phyloP scores from a whole-genome alignment of 2,888 invertebrate species.

The Lycaena phlaeas region DNA sequence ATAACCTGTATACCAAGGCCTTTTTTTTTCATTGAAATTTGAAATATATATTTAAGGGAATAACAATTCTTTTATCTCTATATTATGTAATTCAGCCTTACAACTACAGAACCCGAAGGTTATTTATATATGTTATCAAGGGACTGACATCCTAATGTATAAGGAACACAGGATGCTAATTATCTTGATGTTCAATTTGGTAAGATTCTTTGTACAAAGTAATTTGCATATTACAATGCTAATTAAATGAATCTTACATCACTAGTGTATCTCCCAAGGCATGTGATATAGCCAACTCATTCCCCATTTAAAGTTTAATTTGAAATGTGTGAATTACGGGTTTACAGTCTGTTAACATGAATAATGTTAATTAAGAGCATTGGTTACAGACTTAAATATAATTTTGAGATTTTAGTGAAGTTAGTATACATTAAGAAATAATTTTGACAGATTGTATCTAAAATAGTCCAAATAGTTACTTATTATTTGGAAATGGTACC shows the following conservation, averaged over 20 bases:
- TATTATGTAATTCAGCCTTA: too few species aligned
- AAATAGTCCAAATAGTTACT: too few species aligned
- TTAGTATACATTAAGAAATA: too few species aligned
- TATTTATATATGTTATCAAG: conserved; percentile 44
- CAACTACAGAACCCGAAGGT: too few species aligned
- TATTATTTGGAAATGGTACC: too few species aligned
- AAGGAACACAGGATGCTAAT: conserved; percentile 53
- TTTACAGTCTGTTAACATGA: too few species aligned
- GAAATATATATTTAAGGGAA: not conserved
- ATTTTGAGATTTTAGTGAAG: too few species aligned
- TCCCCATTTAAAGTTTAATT: not conserved
- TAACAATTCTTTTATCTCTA: not conserved
- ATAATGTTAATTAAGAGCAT: too few species aligned
- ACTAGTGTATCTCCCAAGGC: not conserved
- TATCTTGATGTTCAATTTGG: conserved; percentile 53
- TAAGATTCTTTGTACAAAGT: conserved; percentile 37
- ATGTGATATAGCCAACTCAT: not conserved
- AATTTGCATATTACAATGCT: conserved; percentile 27
- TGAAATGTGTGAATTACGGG: not conserved
- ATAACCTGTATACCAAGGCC: too few species aligned
- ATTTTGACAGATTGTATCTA: too few species aligned
- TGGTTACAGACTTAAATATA: too few species aligned
- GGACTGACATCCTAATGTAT: conserved; percentile 61
- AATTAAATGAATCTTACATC: conserved; percentile 37
- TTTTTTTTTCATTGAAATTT: too few species aligned